These are phyloP conservation scores for Lasioglossum marginatum DNA, from an alignment of 2,888 invertebrate genomes.

Conservation along the genomic window DNA sequence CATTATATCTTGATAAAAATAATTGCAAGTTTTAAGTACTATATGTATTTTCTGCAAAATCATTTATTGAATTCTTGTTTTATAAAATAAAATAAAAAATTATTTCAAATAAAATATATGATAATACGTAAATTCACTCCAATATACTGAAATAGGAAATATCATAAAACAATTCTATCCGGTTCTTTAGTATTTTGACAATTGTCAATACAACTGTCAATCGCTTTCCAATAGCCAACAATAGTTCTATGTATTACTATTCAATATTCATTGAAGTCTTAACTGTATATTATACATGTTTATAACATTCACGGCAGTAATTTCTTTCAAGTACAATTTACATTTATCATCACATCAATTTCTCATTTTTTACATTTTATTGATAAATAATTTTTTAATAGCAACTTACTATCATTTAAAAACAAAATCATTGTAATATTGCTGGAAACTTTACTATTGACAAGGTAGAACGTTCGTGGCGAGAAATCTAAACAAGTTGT, in stretches of 20 bases:
- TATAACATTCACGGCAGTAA: constrained; percentile 28
- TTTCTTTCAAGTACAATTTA: constrained; percentile 31
- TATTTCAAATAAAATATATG: not conserved
- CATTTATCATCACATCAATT: constrained; percentile 12
- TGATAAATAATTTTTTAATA: constrained; percentile 20
- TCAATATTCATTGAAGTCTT: constrained; percentile 1
- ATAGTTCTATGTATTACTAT: constrained; percentile 20
- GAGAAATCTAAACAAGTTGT: constrained; percentile 50
- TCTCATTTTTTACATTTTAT: constrained; percentile 6
- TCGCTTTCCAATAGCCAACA: constrained; percentile 6
- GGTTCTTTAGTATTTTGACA: not conserved
- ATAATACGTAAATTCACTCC: not conserved
- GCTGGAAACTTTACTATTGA: constrained; percentile 48
- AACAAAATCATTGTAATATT: constrained; percentile 11
- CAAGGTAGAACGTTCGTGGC: constrained; percentile 50
- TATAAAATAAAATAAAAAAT: not conserved
- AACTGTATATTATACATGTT: constrained; percentile 30
- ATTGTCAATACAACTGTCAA: constrained; percentile 4
- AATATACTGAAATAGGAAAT: constrained; percentile 13
- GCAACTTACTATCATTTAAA: constrained; percentile 20
- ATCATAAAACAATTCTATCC: constrained; percentile 6
- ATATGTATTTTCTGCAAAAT: constrained; percentile 10
- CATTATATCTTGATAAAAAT: constrained; percentile 11
- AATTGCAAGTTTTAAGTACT: constrained; percentile 11
- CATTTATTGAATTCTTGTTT: not conserved